Conservation (phyloP, 2,113 vertebrate genomes). For the Rhea pennata region DNA sequence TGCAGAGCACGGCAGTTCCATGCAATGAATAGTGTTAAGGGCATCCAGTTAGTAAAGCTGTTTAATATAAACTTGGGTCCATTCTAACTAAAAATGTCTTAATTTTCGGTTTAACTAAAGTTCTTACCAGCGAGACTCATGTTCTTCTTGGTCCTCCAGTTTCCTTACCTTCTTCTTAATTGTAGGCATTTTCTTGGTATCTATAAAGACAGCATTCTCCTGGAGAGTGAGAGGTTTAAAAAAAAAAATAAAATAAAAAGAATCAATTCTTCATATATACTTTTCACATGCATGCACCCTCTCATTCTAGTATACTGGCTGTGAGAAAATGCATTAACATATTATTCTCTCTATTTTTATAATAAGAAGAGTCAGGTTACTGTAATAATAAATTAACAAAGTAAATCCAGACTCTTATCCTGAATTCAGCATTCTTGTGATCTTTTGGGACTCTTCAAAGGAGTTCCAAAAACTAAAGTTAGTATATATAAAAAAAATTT, state of each 20-base stretch:
- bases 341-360: not conserved
- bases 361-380: not conserved
- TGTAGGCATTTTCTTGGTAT: conserved; percentile 94
- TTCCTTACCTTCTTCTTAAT: conserved; percentile 98
- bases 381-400: not conserved
- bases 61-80: not conserved
- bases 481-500: not conserved
- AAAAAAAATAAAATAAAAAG: not conserved
- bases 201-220: conserved; percentile 95
- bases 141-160: conserved; percentile 93
- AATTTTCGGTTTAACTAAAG: not conserved
- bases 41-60: no score
- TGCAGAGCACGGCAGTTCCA: not conserved
- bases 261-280: not conserved
- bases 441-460: not conserved
- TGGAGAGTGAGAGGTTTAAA: conserved; percentile 46
- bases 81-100: not conserved
- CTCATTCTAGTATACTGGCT: not conserved
- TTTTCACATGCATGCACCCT: not conserved
- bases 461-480: not conserved
- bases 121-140: conserved; percentile 93
- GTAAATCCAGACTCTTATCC: not conserved
- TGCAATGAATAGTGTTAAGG: not conserved
- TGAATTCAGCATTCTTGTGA: not conserved
- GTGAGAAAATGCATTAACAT: not conserved